Evolutionary conservation across 2,888 invertebrate species (phyloP).

Genomic region (Rhaphigaster nebulosa): DNA sequence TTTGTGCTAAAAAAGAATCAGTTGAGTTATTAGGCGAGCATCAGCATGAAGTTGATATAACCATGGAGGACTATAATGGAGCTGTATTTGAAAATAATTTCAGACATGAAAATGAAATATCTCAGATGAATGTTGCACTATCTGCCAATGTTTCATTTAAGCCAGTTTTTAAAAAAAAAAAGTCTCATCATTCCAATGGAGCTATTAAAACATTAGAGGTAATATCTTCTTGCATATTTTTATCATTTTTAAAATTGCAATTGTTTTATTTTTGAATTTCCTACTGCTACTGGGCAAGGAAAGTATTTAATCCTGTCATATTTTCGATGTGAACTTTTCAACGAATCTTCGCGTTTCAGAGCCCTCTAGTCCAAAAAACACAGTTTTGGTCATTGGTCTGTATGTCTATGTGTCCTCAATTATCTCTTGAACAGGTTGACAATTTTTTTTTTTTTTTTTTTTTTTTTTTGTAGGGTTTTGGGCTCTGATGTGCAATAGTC

Average conservation of each 20-base stretch:
- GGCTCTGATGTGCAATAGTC: no score
- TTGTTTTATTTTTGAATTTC: neutral
- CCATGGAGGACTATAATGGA: neutral
- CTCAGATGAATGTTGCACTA: neutral
- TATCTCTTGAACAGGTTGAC: no score
- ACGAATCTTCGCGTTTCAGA: no score
- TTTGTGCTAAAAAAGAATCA: neutral
- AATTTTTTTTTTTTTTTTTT: no score
- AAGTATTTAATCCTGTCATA: no score
- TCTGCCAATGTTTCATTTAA: neutral
- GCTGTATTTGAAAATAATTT: neutral
- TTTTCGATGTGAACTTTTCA: no score
- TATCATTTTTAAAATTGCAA: neutral
- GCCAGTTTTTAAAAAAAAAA: constrained; percentile 24
- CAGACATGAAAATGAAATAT: neutral
- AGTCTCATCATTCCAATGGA: neutral
- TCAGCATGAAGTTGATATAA: neutral
- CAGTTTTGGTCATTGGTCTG: no score
- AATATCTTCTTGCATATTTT: no score
- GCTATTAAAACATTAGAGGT: neutral
- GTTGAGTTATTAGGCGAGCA: neutral
- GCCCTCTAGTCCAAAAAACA: no score
- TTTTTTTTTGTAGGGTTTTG: no score
- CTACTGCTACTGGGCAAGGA: no score
- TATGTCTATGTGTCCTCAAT: no score